A percentile compares a stretch with the other conserved stretches of the same genome.
These are phyloP conservation scores for Molossus molossus DNA, from an alignment of 2,797 vertebrate species.

Conservation along the genomic window DNA sequence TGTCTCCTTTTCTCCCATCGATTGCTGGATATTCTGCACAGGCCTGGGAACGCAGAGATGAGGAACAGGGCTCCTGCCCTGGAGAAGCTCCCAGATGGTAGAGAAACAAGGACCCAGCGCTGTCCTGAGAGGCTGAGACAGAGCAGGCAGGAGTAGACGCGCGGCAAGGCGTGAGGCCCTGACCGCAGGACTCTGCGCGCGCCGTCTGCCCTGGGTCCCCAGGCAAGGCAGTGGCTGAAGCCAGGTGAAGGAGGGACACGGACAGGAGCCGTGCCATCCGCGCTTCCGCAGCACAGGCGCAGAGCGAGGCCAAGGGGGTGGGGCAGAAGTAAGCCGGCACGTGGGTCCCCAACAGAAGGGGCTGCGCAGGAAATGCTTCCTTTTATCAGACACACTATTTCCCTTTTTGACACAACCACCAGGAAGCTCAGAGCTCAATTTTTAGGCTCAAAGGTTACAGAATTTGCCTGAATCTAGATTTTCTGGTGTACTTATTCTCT, in stretches of 20 bases:
- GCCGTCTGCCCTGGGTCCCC: background rate
- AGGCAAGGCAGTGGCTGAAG: background rate
- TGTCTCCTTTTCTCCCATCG: no score
- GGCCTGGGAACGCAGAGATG: background rate
- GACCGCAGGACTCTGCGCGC: background rate
- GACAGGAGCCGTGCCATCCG: accelerated
- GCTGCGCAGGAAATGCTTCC: background rate
- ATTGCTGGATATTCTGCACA: background rate
- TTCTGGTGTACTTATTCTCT: background rate
- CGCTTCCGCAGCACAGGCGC: background rate
- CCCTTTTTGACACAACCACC: background rate
- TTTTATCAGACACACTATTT: background rate
- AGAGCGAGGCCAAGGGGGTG: background rate
- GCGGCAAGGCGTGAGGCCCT: no score
- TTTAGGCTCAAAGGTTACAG: background rate
- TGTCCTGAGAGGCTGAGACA: background rate
- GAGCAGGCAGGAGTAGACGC: background rate
- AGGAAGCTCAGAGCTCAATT: background rate
- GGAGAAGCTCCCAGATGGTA: background rate
- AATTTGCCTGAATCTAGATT: background rate
- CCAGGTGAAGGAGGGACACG: background rate
- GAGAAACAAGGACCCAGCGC: no score
- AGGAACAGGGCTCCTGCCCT: background rate
- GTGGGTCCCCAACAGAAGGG: background rate
- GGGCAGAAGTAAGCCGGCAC: background rate